Conservation (phyloP, 2,797 vertebrate genomes). For the Rhyacichthys aspro region DNA sequence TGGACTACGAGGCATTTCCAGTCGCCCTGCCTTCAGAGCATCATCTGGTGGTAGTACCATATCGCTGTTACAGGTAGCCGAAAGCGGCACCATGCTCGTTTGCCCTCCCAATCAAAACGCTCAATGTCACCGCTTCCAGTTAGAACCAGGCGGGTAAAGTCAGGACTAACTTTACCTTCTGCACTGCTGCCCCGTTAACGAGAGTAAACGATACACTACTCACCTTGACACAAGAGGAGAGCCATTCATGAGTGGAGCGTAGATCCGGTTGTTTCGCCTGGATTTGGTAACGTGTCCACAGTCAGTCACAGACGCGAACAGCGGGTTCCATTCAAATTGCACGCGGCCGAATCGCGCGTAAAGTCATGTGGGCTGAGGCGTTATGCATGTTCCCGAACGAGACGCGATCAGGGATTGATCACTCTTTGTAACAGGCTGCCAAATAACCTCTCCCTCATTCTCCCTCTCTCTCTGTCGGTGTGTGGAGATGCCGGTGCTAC, state of each 20-base stretch:
- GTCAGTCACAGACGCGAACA: conserved; percentile 1
- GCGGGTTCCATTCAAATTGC: conserved; percentile 23
- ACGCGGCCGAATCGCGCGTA: conserved; percentile 17
- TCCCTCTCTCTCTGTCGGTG: conserved; percentile 5
- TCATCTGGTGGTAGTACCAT: conserved; percentile 22
- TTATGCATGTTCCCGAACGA: conserved; percentile 38
- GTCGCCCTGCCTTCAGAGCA: conserved; percentile 22
- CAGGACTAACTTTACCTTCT: conserved; percentile 47
- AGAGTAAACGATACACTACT: conserved; percentile 40
- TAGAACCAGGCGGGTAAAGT: conserved; percentile 42
- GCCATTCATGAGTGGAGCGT: conserved; percentile 47
- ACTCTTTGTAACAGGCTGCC: conserved; percentile 46
- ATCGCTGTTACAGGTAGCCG: conserved; percentile 42
- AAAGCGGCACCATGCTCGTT: background rate
- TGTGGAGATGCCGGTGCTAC: conserved; percentile 39
- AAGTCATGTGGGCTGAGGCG: conserved; percentile 50
- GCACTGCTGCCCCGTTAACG: conserved; percentile 9
- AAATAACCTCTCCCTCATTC: conserved; percentile 29
- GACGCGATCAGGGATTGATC: conserved; percentile 56
- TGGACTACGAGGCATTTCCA: conserved; percentile 29
- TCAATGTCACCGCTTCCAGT: conserved; percentile 3
- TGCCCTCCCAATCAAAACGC: conserved; percentile 1
- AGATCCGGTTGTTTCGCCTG: conserved; percentile 31
- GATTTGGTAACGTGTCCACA: conserved; percentile 27
- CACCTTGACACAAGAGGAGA: conserved; percentile 68